Evolutionary conservation across 2,888 invertebrate species (phyloP).

Genomic region (Epinotia brunnichana): DNA sequence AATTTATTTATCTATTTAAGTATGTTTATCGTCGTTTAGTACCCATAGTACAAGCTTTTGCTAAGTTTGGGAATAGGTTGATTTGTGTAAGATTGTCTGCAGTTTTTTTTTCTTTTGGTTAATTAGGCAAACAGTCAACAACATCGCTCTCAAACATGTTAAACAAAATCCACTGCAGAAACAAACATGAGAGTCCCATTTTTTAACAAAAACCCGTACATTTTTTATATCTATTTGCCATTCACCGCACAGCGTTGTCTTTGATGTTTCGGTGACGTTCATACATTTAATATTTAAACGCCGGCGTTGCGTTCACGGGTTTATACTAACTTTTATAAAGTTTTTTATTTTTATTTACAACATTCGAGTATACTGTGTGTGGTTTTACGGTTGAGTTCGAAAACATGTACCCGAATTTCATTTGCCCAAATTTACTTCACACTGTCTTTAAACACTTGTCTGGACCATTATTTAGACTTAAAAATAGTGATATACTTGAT

Average conservation of each 20-base stretch:
- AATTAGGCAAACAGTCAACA: neutral
- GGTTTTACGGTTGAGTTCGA: neutral
- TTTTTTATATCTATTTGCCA: conserved; percentile 12
- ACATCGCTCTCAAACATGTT: neutral
- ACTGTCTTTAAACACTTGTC: too few species aligned
- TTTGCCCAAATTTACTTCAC: too few species aligned
- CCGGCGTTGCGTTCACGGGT: neutral
- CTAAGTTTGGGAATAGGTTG: too few species aligned
- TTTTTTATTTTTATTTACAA: neutral
- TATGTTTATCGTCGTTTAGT: too few species aligned
- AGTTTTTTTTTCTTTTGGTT: neutral
- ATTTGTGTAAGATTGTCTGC: too few species aligned
- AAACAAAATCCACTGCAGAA: neutral
- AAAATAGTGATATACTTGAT: too few species aligned
- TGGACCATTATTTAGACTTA: too few species aligned
- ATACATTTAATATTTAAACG: conserved; percentile 18
- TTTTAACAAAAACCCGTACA: conserved; percentile 1
- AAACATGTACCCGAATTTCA: too few species aligned
- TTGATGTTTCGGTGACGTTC: conserved; percentile 25
- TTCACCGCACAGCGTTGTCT: conserved; percentile 21
- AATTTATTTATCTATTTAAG: too few species aligned
- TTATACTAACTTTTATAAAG: neutral
- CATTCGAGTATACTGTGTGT: neutral
- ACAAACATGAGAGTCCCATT: neutral
- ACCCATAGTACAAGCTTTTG: too few species aligned